These are phyloP conservation scores for Entomyzon cyanotis DNA, from an alignment of 2,113 vertebrate species.

Conservation along the genomic window DNA sequence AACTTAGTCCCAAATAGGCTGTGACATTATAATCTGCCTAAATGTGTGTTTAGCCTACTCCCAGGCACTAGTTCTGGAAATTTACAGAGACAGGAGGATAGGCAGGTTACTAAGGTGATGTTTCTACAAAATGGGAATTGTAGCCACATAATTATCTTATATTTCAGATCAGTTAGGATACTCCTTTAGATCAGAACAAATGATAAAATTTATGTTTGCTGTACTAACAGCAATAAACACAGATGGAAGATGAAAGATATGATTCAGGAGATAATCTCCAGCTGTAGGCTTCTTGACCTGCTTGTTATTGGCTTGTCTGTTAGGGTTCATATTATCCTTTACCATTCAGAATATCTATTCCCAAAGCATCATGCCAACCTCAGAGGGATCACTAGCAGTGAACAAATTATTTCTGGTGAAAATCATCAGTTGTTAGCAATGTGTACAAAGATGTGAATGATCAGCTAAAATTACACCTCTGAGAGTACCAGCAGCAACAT, in stretches of 20 bases:
- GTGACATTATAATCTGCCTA: neutral
- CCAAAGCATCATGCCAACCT: neutral
- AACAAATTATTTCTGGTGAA: neutral
- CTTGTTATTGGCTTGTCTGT: neutral
- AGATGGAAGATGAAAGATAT: neutral
- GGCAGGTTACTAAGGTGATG: neutral
- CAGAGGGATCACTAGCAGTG: neutral
- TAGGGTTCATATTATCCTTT: neutral
- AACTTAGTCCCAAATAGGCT: neutral
- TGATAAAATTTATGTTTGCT: neutral
- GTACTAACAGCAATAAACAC: neutral
- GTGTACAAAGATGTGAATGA: neutral
- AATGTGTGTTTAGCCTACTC: neutral
- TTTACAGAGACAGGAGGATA: neutral
- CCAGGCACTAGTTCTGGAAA: neutral
- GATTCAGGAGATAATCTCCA: neutral
- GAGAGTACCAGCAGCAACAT: neutral
- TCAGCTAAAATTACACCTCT: neutral
- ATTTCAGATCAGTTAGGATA: neutral
- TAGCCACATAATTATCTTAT: neutral
- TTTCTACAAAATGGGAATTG: neutral
- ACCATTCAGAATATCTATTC: neutral
- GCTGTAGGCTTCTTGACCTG: neutral
- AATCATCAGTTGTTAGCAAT: neutral
- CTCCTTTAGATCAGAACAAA: neutral